Evolutionary conservation across 2,797 vertebrate species (phyloP), one percentile per base, ranked within the genome.

Genomic region (Rhinella marina): DNA sequence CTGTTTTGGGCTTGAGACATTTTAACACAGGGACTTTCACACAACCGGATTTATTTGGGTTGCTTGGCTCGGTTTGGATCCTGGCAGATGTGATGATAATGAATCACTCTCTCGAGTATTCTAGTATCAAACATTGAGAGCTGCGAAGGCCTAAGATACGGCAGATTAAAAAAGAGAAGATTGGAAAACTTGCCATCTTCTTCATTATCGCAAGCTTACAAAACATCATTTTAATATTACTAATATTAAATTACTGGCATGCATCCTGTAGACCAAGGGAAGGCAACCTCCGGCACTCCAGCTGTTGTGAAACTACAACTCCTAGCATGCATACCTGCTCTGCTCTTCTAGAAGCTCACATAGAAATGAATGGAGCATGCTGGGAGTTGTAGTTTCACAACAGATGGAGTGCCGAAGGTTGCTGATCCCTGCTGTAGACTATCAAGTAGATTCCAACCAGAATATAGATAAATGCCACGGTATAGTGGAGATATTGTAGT

Each of bases 11-110:
- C 68, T 84, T 62, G 14, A 76, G 72, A 76, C 83, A 62, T 61
- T 32, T 84, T 84, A 84, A 72, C 50, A 56, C 66, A 72, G 50
- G 17, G 82, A 56, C 62, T 82, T 25, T 52, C 52, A 72, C 57
- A 68, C 21, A 76, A 76, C 17, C 83, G 48, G 70, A 85, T 59
- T 41, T 76, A 76, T 85, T 85, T 76, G 70, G 52, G 72, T 85
- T 85, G 83, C 76, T 75, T 76, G 83, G 70, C 70, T 62, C 21
- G 9, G 54, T 25, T 50, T 76, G 56, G 25, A 85, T 27, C 56
- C 50, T 84, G 41, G 54, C 82, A 84, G 32, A 84, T 82, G 50
- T 23, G 32, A 73, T 41, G 25, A 73, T 84, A 84, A 73, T 84
- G 25, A 73, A 84, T 84, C 41, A 57, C n/a, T 84, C 82, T 73